Conservation (phyloP, 2,113 vertebrate species). For the Xiphorhynchus elegans region DNA sequence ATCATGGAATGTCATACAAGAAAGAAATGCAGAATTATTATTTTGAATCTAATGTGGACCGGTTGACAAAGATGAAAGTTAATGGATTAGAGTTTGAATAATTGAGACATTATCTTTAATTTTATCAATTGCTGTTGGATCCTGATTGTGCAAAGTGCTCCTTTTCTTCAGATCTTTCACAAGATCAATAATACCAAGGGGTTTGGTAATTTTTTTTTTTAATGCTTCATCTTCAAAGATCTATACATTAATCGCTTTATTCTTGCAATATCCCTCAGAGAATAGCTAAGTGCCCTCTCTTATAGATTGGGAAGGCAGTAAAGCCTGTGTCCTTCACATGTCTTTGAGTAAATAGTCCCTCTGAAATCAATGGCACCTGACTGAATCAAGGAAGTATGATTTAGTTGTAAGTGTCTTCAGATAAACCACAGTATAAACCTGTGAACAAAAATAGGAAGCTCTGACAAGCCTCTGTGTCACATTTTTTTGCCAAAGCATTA, state of each 20-base stretch:
- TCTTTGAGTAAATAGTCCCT: slow-evolving; percentile 4
- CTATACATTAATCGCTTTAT: not conserved
- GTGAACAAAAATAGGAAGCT: not conserved
- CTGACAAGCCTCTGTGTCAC: not conserved
- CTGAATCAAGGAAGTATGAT: not conserved
- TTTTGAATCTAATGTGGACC: not conserved
- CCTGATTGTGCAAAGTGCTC: not conserved
- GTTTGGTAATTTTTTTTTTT: not conserved
- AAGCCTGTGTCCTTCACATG: not conserved
- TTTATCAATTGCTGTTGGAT: not conserved
- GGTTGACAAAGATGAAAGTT: not conserved
- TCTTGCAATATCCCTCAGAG: slow-evolving; percentile 1
- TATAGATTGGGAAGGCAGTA: not conserved
- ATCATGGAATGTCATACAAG: not conserved
- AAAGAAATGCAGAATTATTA: not conserved
- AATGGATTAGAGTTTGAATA: not conserved
- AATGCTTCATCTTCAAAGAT: not conserved
- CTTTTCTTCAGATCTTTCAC: not conserved
- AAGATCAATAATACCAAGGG: not conserved
- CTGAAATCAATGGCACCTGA: not conserved
- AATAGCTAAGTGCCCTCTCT: not conserved
- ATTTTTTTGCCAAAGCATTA: not conserved
- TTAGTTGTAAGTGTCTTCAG: slow-evolving; percentile 1
- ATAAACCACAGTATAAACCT: not conserved
- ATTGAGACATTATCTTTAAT: not conserved